These are phyloP conservation scores for Buphagus erythrorhynchus DNA, from an alignment of 2,797 vertebrate species.

Conservation along the genomic window DNA sequence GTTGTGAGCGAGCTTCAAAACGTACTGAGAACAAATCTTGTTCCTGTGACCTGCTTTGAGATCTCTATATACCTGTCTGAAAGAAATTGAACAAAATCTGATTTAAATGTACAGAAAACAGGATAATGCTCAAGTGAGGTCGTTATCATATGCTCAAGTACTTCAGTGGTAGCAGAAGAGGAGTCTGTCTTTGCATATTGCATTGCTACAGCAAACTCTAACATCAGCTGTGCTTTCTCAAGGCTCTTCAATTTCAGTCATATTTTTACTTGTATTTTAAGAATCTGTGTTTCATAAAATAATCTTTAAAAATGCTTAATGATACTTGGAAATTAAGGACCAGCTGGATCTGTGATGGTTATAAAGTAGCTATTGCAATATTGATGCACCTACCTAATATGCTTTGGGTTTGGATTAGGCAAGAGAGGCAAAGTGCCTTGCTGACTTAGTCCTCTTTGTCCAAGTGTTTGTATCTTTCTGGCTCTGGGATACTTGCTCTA, in stretches of 20 bases:
- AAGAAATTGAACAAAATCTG: neutral
- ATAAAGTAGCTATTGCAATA: neutral
- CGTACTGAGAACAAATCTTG: neutral
- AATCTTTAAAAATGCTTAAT: neutral
- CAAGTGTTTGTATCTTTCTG: neutral
- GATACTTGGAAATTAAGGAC: neutral
- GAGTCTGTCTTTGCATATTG: neutral
- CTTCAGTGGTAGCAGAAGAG: neutral
- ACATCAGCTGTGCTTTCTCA: neutral
- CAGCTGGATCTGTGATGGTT: neutral
- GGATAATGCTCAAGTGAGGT: neutral
- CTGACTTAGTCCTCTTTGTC: neutral
- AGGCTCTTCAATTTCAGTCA: neutral
- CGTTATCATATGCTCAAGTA: neutral
- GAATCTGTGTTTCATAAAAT: neutral
- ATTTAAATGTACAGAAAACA: neutral
- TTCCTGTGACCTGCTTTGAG: neutral
- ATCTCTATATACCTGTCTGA: neutral
- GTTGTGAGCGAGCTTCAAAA: neutral
- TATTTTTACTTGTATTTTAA: neutral
- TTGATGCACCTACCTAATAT: neutral
- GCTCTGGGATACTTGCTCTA: neutral
- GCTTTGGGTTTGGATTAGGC: neutral
- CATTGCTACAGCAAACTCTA: neutral
- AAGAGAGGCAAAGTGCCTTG: neutral